Evolutionary conservation across 2,797 vertebrate genomes (phyloP).

Genomic region (Sebastiscus tertius): DNA sequence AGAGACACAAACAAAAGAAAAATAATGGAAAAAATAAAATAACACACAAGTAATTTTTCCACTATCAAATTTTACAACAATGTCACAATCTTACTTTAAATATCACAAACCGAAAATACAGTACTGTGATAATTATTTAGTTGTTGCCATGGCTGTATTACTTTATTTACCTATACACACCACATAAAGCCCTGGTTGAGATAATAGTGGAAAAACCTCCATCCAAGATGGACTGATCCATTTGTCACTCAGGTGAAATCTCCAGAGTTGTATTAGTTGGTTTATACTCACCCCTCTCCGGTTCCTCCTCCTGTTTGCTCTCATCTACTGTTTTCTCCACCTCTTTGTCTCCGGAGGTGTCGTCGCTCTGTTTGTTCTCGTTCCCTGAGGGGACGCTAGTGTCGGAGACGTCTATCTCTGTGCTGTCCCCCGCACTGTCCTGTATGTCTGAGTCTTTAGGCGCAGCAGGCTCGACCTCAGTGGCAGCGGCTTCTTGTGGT

Average conservation of each 20-base stretch:
- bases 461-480: neutral
- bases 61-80: slow-evolving; percentile 33
- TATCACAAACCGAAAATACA: neutral
- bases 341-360: slow-evolving; percentile 27
- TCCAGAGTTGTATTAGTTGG: slow-evolving; percentile 4
- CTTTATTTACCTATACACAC: accelerated
- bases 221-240: slow-evolving; percentile 22
- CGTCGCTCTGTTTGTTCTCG: slow-evolving; percentile 25
- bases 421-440: slow-evolving; percentile 46
- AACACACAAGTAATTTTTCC: slow-evolving; percentile 52
- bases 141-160: neutral
- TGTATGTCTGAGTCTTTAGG: slow-evolving; percentile 32
- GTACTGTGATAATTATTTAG: neutral
- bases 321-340: slow-evolving; percentile 34
- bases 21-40: neutral
- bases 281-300: slow-evolving; percentile 78
- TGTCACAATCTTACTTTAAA: neutral
- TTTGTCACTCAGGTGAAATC: slow-evolving; percentile 33
- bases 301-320: slow-evolving; percentile 55
- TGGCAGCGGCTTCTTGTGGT: slow-evolving; percentile 37
- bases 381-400: slow-evolving; percentile 43
- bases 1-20: slow-evolving; percentile 12
- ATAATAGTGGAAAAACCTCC: slow-evolving; percentile 63
- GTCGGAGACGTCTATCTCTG: slow-evolving; percentile 58
- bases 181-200: neutral